Conservation (phyloP, 2,797 vertebrate genomes). For the Triplophysa yarkandensis region DNA sequence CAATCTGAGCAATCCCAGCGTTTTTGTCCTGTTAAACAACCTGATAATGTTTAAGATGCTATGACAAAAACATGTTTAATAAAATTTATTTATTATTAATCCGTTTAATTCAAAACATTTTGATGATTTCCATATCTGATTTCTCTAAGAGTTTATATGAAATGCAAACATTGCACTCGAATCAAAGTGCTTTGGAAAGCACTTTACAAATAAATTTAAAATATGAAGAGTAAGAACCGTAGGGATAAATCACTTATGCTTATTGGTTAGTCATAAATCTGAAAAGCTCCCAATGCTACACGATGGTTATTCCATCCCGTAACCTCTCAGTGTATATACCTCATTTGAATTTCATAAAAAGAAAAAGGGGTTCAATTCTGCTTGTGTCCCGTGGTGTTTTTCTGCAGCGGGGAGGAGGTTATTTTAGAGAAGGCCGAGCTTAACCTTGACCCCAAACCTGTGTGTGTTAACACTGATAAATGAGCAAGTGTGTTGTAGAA, state of each 20-base stretch:
- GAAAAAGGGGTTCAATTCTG: background rate
- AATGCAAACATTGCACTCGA: background rate
- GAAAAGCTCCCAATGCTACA: background rate
- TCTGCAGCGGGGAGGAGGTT: constrained; percentile 1
- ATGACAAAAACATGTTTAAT: too few relatives aligned
- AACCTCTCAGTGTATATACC: background rate
- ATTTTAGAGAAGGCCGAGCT: background rate
- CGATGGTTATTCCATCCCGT: background rate
- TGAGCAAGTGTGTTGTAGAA: background rate
- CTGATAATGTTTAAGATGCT: constrained; percentile 4
- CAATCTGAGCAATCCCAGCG: constrained; percentile 8
- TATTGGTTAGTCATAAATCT: background rate
- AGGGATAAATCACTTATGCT: background rate
- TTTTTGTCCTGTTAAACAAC: constrained; percentile 1
- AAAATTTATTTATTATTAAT: too few relatives aligned
- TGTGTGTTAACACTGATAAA: constrained; percentile 23
- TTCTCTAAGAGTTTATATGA: background rate
- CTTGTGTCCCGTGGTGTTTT: background rate
- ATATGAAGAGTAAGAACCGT: background rate
- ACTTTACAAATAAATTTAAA: background rate
- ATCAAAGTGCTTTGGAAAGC: background rate
- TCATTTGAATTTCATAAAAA: background rate
- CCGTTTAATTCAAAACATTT: background rate
- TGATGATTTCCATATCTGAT: background rate
- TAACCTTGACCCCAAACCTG: background rate